phyloP scores from a whole-genome alignment of 2,888 invertebrate genomes.

The Volucella inflata region DNA sequence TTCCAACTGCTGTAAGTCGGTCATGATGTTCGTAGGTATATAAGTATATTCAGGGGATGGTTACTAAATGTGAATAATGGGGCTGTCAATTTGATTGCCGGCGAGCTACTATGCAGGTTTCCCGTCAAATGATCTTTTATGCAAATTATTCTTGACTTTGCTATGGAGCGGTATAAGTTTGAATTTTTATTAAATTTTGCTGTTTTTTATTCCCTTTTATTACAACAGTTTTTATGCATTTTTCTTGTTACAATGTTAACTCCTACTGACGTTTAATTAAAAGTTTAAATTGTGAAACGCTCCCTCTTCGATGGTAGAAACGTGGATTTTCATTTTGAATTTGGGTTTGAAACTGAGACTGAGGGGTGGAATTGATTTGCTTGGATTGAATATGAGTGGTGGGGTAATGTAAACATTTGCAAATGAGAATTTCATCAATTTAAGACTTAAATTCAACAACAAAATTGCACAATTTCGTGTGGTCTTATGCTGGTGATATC shows the following conservation, averaged over 20 bases:
- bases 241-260: neutral
- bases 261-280: slow-evolving; percentile 61
- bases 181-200: neutral
- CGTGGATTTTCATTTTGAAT: neutral
- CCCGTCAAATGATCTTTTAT: neutral
- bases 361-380: slow-evolving; percentile 33
- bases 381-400: slow-evolving; percentile 31
- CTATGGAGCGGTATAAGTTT: neutral
- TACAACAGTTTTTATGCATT: neutral
- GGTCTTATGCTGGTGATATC: no score
- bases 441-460: no score
- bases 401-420: no score
- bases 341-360: neutral
- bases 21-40: neutral
- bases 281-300: slow-evolving; percentile 40
- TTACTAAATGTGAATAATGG: slow-evolving; percentile 4
- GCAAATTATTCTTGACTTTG: neutral
- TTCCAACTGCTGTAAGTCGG: neutral
- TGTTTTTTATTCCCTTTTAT: neutral
- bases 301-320: neutral
- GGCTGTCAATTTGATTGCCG: neutral
- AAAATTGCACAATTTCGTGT: no score
- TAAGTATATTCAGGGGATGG: neutral
- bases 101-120: neutral
- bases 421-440: no score